Percentiles rank a stretch among this genome's conserved stretches.
Evolutionary conservation across 2,113 vertebrate species (phyloP).

Genomic region (Symphodus melops): DNA sequence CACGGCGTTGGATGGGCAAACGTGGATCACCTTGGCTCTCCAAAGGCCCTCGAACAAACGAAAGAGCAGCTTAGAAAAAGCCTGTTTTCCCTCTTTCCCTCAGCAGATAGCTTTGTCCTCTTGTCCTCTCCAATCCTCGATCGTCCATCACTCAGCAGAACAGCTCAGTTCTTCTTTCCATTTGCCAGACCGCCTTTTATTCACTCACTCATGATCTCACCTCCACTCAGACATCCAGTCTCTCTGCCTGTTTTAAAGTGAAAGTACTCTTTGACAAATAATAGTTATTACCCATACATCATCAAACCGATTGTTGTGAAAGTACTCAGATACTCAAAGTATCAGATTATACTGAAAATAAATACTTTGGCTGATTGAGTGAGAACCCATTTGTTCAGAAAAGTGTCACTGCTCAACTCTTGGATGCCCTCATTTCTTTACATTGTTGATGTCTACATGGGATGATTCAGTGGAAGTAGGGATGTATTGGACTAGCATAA

Average conservation of each 20-base stretch:
- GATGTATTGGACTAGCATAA: too few relatives aligned
- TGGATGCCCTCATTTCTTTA: too few relatives aligned
- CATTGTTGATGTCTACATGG: too few relatives aligned
- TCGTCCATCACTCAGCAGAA: constrained; percentile 36
- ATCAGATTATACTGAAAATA: too few relatives aligned
- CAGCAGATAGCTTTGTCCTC: constrained; percentile 28
- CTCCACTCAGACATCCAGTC: constrained; percentile 38
- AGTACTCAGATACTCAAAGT: too few relatives aligned
- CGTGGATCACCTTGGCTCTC: constrained; percentile 42
- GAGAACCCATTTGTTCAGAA: too few relatives aligned
- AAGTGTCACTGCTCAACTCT: too few relatives aligned
- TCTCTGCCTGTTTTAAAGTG: constrained; percentile 22
- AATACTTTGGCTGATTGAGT: too few relatives aligned
- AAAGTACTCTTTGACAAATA: constrained; percentile 3
- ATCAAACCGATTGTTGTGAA: not conserved
- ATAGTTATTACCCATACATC: not conserved
- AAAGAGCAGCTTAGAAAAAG: constrained; percentile 41
- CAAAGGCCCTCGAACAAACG: constrained; percentile 4
- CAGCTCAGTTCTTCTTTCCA: constrained; percentile 24
- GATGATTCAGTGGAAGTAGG: too few relatives aligned
- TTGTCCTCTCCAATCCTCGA: constrained; percentile 40
- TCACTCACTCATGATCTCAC: constrained; percentile 44
- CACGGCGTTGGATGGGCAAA: constrained; percentile 40
- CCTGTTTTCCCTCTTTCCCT: constrained; percentile 29
- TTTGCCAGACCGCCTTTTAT: constrained; percentile 31